Evolutionary conservation across 1,140 invertebrate species (phyloP).

Genomic region (Coelopa frigida): DNA sequence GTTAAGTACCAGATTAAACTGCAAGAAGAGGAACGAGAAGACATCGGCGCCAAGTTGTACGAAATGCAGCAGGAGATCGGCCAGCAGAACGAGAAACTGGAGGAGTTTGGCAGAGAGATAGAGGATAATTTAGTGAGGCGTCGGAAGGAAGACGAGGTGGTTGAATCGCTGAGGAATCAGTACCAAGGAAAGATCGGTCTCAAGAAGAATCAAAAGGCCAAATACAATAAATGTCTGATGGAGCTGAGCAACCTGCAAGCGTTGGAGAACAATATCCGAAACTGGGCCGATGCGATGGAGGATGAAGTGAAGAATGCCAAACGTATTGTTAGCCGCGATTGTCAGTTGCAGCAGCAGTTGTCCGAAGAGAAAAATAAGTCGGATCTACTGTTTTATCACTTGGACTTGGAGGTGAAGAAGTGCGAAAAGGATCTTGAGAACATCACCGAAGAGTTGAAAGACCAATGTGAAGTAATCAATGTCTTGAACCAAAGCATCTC

Average conservation of each 20-base stretch:
- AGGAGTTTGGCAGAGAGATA: slow-evolving; percentile 47
- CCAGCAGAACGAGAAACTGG: slow-evolving; percentile 48
- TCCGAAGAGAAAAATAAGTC: slow-evolving; percentile 49
- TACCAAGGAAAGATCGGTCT: slow-evolving; percentile 39
- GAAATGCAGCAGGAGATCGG: slow-evolving; percentile 48
- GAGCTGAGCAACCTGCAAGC: slow-evolving; percentile 45
- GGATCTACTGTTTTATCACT: slow-evolving; percentile 49
- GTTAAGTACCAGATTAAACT: slow-evolving; percentile 41
- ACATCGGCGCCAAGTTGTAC: slow-evolving; percentile 45
- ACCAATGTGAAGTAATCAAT: slow-evolving; percentile 46
- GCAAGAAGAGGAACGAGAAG: slow-evolving; percentile 45
- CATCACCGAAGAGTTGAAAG: slow-evolving; percentile 45
- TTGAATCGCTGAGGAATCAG: slow-evolving; percentile 37
- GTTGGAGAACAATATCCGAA: slow-evolving; percentile 45
- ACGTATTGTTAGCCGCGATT: slow-evolving; percentile 49
- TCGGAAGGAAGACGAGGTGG: slow-evolving; percentile 34
- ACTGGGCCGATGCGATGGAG: slow-evolving; percentile 49
- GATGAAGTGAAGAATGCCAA: slow-evolving; percentile 47
- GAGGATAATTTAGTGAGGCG: slow-evolving; percentile 43
- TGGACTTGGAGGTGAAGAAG: slow-evolving; percentile 49
- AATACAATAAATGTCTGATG: slow-evolving; percentile 39
- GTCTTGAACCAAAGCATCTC: slow-evolving; percentile 47
- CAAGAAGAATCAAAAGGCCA: slow-evolving; percentile 38
- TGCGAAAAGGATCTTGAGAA: slow-evolving; percentile 47
- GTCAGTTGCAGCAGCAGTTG: slow-evolving; percentile 44